phyloP scores from a whole-genome alignment of 2,113 vertebrate species.

The Struthidea cinerea region DNA sequence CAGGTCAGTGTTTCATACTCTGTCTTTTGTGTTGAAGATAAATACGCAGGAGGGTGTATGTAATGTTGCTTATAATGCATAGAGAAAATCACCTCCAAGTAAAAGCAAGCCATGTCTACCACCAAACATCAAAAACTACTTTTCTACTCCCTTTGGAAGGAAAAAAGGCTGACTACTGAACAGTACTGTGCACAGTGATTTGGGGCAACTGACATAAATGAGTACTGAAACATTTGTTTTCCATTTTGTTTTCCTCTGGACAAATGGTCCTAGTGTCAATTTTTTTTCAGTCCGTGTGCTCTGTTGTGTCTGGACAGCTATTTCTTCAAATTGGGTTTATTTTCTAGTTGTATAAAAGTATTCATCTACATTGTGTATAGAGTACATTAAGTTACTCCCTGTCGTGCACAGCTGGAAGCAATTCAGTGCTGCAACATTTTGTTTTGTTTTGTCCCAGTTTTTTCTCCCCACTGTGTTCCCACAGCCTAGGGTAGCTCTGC shows the following conservation, averaged over 20 bases:
- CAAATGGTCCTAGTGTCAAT: neutral
- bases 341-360: slow-evolving; percentile 64
- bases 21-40: neutral
- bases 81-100: neutral
- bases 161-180: neutral
- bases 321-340: slow-evolving; percentile 66
- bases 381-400: slow-evolving; percentile 63
- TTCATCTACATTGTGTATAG: slow-evolving; percentile 59
- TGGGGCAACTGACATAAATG: neutral
- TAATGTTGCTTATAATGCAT: neutral
- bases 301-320: slow-evolving; percentile 60
- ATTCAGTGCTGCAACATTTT: slow-evolving; percentile 67
- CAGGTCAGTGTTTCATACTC: neutral
- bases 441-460: slow-evolving; percentile 71
- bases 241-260: slow-evolving; percentile 12
- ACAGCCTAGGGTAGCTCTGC: slow-evolving; percentile 44
- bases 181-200: neutral
- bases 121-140: neutral
- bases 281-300: neutral
- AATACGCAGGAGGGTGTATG: neutral
- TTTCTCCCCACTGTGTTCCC: slow-evolving; percentile 63
- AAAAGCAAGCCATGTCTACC: neutral
- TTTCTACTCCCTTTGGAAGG: neutral
- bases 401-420: slow-evolving; percentile 70
- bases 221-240: neutral